A percentile compares a stretch with the other conserved stretches of the same genome.
phyloP scores from a whole-genome alignment of 2,888 invertebrate genomes.

The Chymomyza fuscimana region DNA sequence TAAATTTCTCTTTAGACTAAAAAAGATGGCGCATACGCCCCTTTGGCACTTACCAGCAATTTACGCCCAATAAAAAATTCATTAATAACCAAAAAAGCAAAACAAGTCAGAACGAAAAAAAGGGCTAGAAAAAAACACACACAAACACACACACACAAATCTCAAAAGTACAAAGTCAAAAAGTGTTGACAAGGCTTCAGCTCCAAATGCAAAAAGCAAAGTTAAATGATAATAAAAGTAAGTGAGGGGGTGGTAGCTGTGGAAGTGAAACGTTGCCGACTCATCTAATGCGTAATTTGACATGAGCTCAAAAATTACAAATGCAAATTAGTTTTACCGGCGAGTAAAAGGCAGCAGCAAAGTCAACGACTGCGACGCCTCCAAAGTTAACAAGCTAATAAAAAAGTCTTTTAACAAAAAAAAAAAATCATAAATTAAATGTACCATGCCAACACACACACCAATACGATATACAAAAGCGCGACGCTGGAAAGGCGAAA shows the following conservation, averaged over 20 bases:
- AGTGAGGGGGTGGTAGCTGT: conserved; percentile 28
- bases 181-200: conserved; percentile 48
- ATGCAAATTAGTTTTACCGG: conserved; percentile 67
- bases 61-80: conserved; percentile 44
- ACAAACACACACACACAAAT: conserved; percentile 1
- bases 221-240: conserved; percentile 67
- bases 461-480: neutral
- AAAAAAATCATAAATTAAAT: conserved; percentile 66
- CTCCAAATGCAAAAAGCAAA: conserved; percentile 46
- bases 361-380: conserved; percentile 23
- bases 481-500: neutral
- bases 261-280: conserved; percentile 1
- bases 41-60: conserved; percentile 13
- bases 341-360: conserved; percentile 24
- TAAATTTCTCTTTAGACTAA: neutral
- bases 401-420: conserved; percentile 57
- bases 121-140: neutral
- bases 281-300: conserved; percentile 63
- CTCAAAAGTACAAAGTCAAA: conserved; percentile 35
- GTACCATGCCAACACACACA: conserved; percentile 55
- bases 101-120: conserved; percentile 21
- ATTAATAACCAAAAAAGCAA: conserved; percentile 31
- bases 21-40: neutral
- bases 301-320: conserved; percentile 71
- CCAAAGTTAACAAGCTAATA: conserved; percentile 66